Evolutionary conservation across 2,888 invertebrate species (phyloP), one percentile per base, ranked within the genome.

Genomic region (Fissipunctia ypsillon): DNA sequence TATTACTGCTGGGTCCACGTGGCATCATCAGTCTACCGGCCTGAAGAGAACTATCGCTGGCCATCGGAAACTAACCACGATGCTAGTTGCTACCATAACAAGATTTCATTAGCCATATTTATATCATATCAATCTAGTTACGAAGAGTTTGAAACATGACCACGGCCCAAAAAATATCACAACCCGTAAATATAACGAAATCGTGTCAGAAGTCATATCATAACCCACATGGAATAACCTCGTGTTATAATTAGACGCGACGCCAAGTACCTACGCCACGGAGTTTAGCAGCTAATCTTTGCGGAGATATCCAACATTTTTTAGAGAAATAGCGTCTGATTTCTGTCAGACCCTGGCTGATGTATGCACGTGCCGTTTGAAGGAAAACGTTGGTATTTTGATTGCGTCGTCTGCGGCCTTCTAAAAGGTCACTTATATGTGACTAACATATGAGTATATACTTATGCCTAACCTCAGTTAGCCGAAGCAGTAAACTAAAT

Each of bases 121-220:
- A n/a, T 31, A 35, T 41, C 35, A 52, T 68, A 50, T 41, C 22
- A 69, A 38, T 10, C 28, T 63, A 54, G 50, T 25, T 64, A 69
- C 48, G 16, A 68, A 28, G 41, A 75, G 52, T 69, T 67, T 72
- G 74, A 63, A 80, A 84, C 54, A 66, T 69, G 52, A 71, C 79
- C 69, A 66, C 90, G 91, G 90, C 92, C 93, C 87, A 91, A 85
- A 92, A 91, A 85, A 92, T 93, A 73, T 73, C 68, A 85, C 35
- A 80, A 84, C 85, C 87, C 85, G 87, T 90, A 91, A 92, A 92
- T 81, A 78, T 71, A 91, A 80, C 81, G 76, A 81, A 93, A 93
- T 91, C 84, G 89, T 91, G 91, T 91, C 90, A 92, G 93, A 92
- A 93, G 93, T 94, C 92, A 94, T 94, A 94, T 94, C 92, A 94